Evolutionary conservation across 2,888 invertebrate species (phyloP).

Genomic region (Gari tellinella): DNA sequence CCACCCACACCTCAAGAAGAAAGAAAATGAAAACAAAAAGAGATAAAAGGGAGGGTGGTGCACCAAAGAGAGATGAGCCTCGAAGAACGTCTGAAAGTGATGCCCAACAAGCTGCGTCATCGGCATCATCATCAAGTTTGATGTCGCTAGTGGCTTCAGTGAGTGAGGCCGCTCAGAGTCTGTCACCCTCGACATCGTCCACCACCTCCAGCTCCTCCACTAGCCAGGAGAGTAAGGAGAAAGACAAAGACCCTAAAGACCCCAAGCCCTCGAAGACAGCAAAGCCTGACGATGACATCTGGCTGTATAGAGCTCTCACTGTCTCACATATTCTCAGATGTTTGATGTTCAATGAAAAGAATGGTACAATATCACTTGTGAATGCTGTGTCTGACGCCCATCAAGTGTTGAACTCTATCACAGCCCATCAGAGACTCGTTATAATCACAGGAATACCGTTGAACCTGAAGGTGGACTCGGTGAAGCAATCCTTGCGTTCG

Average conservation of each 20-base stretch:
- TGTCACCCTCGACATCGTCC: conserved; percentile 42
- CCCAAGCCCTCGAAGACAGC: conserved; percentile 24
- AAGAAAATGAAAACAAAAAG: conserved; percentile 82
- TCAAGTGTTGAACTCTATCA: conserved; percentile 69
- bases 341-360: conserved; percentile 76
- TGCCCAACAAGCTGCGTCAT: conserved; percentile 25
- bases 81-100: conserved; percentile 70
- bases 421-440: conserved; percentile 78
- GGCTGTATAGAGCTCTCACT: conserved; percentile 81
- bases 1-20: conserved; percentile 75
- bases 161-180: conserved; percentile 44
- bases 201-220: conserved; percentile 34
- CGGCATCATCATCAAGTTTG: conserved; percentile 52
- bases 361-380: conserved; percentile 73
- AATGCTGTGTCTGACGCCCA: conserved; percentile 79
- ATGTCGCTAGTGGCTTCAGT: conserved; percentile 41
- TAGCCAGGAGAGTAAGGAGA: conserved; percentile 41
- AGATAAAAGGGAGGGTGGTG: conserved; percentile 49
- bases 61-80: conserved; percentile 51
- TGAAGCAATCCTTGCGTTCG: conserved; percentile 72
- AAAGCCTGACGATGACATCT: conserved; percentile 80
- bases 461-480: conserved; percentile 66
- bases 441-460: conserved; percentile 80
- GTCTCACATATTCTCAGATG: conserved; percentile 81
- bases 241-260: conserved; percentile 39